A percentile compares a stretch with the other conserved stretches of the same genome.
phyloP scores from a whole-genome alignment of 2,113 vertebrate species.

The Peromyscus leucopus region DNA sequence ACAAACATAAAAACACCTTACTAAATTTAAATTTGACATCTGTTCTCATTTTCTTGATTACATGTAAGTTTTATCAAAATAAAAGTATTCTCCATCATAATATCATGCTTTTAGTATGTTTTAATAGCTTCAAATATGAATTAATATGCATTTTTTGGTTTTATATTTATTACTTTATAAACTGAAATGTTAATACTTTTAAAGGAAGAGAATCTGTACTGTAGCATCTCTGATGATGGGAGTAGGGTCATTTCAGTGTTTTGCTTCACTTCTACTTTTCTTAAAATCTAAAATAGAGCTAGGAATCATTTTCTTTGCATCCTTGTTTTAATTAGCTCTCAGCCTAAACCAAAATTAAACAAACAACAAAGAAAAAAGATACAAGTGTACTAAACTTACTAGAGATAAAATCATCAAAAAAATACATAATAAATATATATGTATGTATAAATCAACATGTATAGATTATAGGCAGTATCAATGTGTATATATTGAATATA shows the following conservation, averaged over 20 bases:
- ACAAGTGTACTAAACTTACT: not conserved
- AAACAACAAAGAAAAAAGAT: not conserved
- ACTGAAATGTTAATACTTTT: not conserved
- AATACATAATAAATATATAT: not conserved
- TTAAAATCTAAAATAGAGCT: not conserved
- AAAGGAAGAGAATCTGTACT: not conserved
- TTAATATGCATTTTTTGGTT: not conserved
- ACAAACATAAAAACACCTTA: not conserved
- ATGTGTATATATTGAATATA: not conserved
- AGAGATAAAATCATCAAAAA: not conserved
- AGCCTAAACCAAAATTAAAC: not conserved
- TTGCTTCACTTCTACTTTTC: not conserved
- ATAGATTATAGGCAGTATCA: not conserved
- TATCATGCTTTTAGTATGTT: not conserved
- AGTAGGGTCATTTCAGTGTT: not conserved
- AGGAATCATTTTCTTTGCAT: not conserved
- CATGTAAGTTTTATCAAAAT: not conserved
- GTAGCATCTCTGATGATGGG: not conserved
- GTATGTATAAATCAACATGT: not conserved
- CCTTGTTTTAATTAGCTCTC: not conserved
- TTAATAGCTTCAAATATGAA: not conserved
- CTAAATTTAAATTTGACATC: not conserved
- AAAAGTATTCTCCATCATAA: not conserved
- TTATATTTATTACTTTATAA: not conserved
- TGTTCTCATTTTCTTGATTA: not conserved